phyloP scores from a whole-genome alignment of 2,113 vertebrate genomes.

The Rhynchopsitta pachyrhyncha region DNA sequence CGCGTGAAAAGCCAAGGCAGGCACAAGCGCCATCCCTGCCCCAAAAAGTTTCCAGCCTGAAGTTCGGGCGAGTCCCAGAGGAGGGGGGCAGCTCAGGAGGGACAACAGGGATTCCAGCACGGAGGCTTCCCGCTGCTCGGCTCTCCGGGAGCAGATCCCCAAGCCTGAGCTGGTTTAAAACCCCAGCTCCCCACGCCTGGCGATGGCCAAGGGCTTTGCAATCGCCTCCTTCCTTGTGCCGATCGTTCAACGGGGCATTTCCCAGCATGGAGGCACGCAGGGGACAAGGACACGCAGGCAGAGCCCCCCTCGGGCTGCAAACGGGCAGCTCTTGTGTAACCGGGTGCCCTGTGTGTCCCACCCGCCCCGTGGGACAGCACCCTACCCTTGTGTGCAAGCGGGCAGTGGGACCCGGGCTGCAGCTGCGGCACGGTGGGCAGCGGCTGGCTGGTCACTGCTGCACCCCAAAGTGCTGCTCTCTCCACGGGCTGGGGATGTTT shows the following conservation, averaged over 20 bases:
- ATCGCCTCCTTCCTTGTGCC: background rate
- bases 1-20: background rate
- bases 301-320: background rate
- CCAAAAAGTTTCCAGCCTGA: conserved; percentile 2
- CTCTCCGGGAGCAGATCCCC: background rate
- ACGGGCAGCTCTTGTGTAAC: background rate
- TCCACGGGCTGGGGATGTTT: background rate
- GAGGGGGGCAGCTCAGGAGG: background rate
- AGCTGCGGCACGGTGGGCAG: background rate
- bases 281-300: background rate
- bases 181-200: background rate
- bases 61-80: background rate
- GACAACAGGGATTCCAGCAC: background rate
- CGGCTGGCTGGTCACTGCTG: background rate
- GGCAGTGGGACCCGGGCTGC: rapidly evolving
- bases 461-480: background rate
- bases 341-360: background rate
- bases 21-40: background rate
- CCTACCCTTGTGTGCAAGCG: background rate
- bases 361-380: background rate
- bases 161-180: background rate
- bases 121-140: background rate
- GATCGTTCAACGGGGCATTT: background rate
- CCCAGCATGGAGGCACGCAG: background rate
- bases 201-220: background rate